A percentile compares a stretch with the other conserved stretches of the same genome.
These are phyloP conservation scores for Lathronympha strigana DNA, from an alignment of 2,888 invertebrate species.

Conservation along the genomic window DNA sequence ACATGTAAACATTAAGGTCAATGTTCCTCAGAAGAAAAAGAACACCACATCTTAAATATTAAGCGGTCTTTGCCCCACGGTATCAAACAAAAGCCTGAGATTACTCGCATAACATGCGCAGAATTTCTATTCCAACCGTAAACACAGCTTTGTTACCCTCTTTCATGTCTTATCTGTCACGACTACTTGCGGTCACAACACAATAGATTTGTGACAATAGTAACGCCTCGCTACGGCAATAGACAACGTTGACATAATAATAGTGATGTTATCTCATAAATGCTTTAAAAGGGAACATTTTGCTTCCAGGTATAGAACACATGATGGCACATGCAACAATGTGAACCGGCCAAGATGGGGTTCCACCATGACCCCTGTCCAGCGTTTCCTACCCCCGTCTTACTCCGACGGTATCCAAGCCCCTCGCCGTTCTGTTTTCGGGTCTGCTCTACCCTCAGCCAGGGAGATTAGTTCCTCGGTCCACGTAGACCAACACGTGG, in stretches of 20 bases:
- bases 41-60: background rate
- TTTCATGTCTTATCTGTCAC: background rate
- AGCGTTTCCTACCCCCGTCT: slow-evolving; percentile 90
- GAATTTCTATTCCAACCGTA: background rate
- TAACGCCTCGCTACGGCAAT: background rate
- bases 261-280: too few species aligned
- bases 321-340: slow-evolving; percentile 96
- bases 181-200: slow-evolving; percentile 1
- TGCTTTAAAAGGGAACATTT: background rate
- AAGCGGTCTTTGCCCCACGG: slow-evolving; percentile 13
- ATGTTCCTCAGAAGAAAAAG: too few species aligned
- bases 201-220: slow-evolving; percentile 2
- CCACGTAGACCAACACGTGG: slow-evolving; percentile 85
- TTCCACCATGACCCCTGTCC: slow-evolving; percentile 91
- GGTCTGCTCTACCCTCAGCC: slow-evolving; percentile 88
- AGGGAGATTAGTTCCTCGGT: slow-evolving; percentile 88
- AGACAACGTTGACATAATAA: background rate
- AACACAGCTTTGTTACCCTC: background rate
- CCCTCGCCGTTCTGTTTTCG: slow-evolving; percentile 84
- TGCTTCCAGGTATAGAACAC: slow-evolving; percentile 87
- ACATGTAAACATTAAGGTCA: background rate
- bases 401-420: slow-evolving; percentile 90
- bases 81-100: slow-evolving; percentile 10
- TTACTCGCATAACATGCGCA: too few species aligned
- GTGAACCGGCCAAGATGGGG: slow-evolving; percentile 90